Evolutionary conservation across 64 coral and sea anemone genomes (phyloP).

Genomic region (Pocillopora damicornis): DNA sequence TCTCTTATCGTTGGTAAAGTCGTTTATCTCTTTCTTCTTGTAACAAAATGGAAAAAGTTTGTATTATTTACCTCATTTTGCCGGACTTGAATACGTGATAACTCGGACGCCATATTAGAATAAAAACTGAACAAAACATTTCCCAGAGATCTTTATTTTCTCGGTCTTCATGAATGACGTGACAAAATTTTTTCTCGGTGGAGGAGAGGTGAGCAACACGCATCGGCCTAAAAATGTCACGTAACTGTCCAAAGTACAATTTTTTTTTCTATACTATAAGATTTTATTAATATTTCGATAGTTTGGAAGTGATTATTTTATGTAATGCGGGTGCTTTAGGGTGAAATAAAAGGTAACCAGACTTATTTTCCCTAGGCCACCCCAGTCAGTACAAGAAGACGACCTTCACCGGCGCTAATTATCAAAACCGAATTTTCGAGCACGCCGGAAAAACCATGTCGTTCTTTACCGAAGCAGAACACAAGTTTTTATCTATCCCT

Average conservation of each 20-base stretch:
- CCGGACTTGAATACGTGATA: constrained; percentile 59
- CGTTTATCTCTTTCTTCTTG: background rate
- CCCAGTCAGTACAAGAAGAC: background rate
- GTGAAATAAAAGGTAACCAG: background rate
- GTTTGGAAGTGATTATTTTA: background rate
- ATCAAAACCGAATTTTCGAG: background rate
- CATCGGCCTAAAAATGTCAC: background rate
- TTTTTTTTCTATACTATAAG: background rate
- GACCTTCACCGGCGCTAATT: background rate
- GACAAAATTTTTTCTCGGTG: background rate
- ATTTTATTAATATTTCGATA: background rate
- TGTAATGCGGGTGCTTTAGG: background rate
- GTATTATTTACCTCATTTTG: constrained; percentile 68
- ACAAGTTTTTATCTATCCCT: constrained; percentile 61
- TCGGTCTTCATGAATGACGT: constrained; percentile 12
- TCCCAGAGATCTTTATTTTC: constrained; percentile 43
- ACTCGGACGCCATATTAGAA: constrained; percentile 73
- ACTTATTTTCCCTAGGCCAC: background rate
- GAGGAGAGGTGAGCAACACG: background rate
- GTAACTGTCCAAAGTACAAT: background rate
- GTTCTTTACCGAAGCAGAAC: constrained; percentile 89
- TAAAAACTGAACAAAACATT: constrained; percentile 74
- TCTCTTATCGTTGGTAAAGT: background rate
- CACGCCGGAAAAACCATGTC: constrained; percentile 53
- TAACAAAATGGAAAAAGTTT: constrained; percentile 5